phyloP scores from a whole-genome alignment of 2,888 invertebrate genomes.

The Pseudolycoriella hygida region DNA sequence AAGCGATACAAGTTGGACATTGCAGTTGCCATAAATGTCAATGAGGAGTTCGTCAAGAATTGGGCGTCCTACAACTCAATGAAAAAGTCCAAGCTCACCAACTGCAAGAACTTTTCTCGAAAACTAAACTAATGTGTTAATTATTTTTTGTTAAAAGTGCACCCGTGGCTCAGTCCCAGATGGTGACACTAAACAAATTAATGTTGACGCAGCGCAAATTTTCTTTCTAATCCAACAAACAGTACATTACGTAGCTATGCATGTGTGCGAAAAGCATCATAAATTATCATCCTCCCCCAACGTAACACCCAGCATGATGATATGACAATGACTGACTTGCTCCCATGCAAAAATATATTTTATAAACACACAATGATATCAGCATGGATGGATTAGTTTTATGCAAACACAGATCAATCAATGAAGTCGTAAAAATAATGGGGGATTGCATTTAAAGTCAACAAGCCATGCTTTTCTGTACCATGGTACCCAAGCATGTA shows the following conservation, averaged over 20 bases:
- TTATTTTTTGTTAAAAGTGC: too few species aligned
- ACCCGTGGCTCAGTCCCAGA: too few species aligned
- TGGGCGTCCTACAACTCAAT: too few species aligned
- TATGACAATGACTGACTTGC: background rate
- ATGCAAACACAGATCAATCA: constrained; percentile 1
- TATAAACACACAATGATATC: background rate
- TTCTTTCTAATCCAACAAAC: background rate
- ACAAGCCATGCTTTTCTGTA: background rate
- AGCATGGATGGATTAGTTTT: background rate
- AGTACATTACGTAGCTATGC: background rate
- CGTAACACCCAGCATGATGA: background rate
- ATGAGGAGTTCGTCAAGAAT: too few species aligned
- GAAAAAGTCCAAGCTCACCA: too few species aligned
- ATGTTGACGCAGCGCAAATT: constrained; percentile 1
- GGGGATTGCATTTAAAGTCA: background rate
- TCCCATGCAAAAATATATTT: background rate
- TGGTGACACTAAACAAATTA: background rate
- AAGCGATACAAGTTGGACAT: too few species aligned
- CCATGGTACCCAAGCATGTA: too few species aligned
- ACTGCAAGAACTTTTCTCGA: too few species aligned
- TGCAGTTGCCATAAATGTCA: too few species aligned
- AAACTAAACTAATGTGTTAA: too few species aligned
- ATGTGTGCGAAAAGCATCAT: background rate
- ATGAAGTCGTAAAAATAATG: background rate
- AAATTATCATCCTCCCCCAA: too few species aligned